Evolutionary conservation across 1,140 invertebrate genomes (phyloP).

Genomic region (Liolophura sinensis): DNA sequence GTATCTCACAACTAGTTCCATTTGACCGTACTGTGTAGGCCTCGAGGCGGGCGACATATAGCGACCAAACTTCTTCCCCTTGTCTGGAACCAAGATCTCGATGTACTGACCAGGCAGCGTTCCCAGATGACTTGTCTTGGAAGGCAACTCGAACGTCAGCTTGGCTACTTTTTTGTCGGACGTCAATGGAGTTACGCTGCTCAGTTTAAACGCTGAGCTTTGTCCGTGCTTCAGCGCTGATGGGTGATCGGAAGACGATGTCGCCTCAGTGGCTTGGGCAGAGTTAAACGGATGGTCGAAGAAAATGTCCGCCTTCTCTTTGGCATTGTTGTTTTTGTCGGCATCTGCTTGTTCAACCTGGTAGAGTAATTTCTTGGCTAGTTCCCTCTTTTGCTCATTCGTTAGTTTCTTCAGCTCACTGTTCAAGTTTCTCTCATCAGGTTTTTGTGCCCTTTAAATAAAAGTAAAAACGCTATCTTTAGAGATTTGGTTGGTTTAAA

Average conservation of each 20-base stretch:
- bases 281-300: not conserved
- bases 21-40: not conserved
- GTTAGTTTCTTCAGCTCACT: too few relatives aligned
- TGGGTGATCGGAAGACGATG: not conserved
- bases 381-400: too few relatives aligned
- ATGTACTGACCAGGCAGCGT: not conserved
- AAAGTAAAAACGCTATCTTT: too few relatives aligned
- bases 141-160: not conserved
- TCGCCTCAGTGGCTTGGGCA: not conserved
- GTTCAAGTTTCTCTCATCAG: too few relatives aligned
- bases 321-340: not conserved
- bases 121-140: not conserved
- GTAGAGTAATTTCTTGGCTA: too few relatives aligned
- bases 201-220: not conserved
- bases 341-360: too few relatives aligned
- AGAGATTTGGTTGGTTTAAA: too few relatives aligned
- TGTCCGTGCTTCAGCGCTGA: not conserved
- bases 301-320: not conserved
- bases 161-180: not conserved
- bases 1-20: not conserved
- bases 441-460: too few relatives aligned
- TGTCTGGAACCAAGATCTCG: not conserved
- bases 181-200: not conserved
- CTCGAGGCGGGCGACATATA: not conserved
- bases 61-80: not conserved